phyloP scores from a whole-genome alignment of 2,113 vertebrate genomes.

The Paracanthobrama guichenoti region DNA sequence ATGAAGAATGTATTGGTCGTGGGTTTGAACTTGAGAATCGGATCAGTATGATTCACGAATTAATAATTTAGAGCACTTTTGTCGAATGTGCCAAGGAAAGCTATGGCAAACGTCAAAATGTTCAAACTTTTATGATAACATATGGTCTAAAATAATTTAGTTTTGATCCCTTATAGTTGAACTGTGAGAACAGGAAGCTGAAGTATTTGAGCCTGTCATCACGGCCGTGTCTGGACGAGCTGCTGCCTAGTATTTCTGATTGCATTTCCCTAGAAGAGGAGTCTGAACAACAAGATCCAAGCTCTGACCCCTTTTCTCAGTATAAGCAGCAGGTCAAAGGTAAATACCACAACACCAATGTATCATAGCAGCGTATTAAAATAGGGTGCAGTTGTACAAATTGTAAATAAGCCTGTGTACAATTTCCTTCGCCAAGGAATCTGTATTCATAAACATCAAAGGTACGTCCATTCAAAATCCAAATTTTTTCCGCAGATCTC shows the following conservation, averaged over 20 bases:
- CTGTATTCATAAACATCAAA: background rate
- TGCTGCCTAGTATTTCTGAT: constrained; percentile 77
- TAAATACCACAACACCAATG: constrained; percentile 39
- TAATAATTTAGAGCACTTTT: background rate
- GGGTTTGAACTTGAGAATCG: background rate
- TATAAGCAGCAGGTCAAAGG: constrained; percentile 81
- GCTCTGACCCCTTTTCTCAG: constrained; percentile 70
- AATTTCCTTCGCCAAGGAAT: background rate
- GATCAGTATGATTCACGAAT: background rate
- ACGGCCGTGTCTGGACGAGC: constrained; percentile 76
- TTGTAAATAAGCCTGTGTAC: background rate
- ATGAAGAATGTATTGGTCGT: background rate
- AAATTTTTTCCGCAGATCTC: constrained; percentile 66
- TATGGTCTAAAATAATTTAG: background rate
- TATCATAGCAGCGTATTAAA: background rate
- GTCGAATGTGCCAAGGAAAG: background rate
- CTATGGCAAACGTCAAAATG: background rate
- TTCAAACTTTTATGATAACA: too few species aligned
- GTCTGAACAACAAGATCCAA: constrained; percentile 57
- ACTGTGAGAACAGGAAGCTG: constrained; percentile 80
- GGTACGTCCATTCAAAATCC: background rate
- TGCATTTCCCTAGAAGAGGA: constrained; percentile 73
- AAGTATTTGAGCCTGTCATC: constrained; percentile 79
- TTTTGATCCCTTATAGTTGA: constrained; percentile 67
- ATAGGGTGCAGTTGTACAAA: background rate